phyloP scores from a whole-genome alignment of 2,888 invertebrate genomes.

The Drosophila melanosoma region DNA sequence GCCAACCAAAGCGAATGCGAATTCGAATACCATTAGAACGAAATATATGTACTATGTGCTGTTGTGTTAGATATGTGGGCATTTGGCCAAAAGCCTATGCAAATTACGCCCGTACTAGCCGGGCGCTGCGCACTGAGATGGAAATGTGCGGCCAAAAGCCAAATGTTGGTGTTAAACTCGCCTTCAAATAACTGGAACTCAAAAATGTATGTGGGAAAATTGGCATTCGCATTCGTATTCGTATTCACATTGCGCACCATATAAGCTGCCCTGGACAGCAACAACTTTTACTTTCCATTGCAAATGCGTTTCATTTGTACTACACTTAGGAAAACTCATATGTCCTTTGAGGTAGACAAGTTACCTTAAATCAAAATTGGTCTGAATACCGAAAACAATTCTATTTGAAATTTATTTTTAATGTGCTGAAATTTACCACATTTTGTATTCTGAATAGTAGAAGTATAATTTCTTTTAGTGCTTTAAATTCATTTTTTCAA shows the following conservation, averaged over 20 bases:
- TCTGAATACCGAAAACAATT: neutral
- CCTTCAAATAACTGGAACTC: slow-evolving; percentile 46
- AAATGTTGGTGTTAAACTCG: slow-evolving; percentile 74
- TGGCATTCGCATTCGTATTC: slow-evolving; percentile 70
- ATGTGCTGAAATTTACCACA: neutral
- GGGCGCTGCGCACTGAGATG: slow-evolving; percentile 25
- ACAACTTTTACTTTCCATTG: slow-evolving; percentile 78
- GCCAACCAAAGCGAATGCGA: slow-evolving; percentile 30
- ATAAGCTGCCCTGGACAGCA: slow-evolving; percentile 69
- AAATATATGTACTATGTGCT: slow-evolving; percentile 23
- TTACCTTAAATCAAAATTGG: neutral
- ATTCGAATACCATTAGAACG: slow-evolving; percentile 53
- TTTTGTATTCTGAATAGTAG: neutral
- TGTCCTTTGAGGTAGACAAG: neutral
- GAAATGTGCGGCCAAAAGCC: slow-evolving; percentile 55
- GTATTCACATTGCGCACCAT: slow-evolving; percentile 67
- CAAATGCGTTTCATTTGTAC: slow-evolving; percentile 58
- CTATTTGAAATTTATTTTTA: neutral
- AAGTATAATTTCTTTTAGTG: neutral
- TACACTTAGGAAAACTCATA: slow-evolving; percentile 4
- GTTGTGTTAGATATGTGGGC: slow-evolving; percentile 51
- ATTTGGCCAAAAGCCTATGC: slow-evolving; percentile 70
- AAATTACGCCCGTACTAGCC: slow-evolving; percentile 52
- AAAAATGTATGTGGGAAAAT: slow-evolving; percentile 77
- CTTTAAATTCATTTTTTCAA: neutral